Percentiles rank a stretch among this genome's conserved stretches.
Evolutionary conservation across 1,140 invertebrate genomes (phyloP).

Genomic region (Branchinecta lynchi): DNA sequence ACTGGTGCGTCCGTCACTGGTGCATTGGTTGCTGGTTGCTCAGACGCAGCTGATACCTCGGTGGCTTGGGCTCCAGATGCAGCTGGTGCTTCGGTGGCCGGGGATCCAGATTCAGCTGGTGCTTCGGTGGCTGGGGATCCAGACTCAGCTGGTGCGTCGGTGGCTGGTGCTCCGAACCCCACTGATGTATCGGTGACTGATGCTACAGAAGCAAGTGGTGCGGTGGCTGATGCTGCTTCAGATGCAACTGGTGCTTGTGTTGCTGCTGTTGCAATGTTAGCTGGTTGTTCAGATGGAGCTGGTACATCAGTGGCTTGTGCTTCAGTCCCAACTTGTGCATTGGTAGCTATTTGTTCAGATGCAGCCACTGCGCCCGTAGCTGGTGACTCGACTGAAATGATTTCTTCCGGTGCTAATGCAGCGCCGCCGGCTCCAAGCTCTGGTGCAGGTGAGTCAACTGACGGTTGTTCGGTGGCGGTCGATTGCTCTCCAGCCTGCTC

Average conservation of each 20-base stretch:
- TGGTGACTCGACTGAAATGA: not conserved
- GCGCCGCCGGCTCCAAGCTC: conserved; percentile 1
- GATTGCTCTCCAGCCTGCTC: not conserved
- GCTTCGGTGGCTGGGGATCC: conserved; percentile 12
- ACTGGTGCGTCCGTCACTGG: too few relatives aligned
- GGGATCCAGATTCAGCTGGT: conserved; percentile 10
- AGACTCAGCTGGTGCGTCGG: conserved; percentile 14
- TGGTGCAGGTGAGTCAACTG: not conserved
- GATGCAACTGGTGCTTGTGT: not conserved
- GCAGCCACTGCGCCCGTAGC: not conserved
- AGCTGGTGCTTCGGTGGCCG: not conserved
- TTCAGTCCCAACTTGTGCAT: not conserved
- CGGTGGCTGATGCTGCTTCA: conserved; percentile 13
- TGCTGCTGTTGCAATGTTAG: too few relatives aligned
- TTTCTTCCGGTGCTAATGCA: not conserved
- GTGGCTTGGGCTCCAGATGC: conserved; percentile 14
- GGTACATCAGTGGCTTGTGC: not conserved
- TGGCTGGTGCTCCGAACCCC: conserved; percentile 4
- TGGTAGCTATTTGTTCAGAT: not conserved
- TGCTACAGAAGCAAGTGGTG: not conserved
- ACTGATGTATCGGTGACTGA: not conserved
- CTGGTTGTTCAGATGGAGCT: conserved; percentile 12
- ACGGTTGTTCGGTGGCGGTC: too few relatives aligned
- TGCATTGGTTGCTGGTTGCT: not conserved
- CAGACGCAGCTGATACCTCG: conserved; percentile 3